Conservation (phyloP, 1,140 invertebrate genomes). For the Solenopsis invicta region DNA sequence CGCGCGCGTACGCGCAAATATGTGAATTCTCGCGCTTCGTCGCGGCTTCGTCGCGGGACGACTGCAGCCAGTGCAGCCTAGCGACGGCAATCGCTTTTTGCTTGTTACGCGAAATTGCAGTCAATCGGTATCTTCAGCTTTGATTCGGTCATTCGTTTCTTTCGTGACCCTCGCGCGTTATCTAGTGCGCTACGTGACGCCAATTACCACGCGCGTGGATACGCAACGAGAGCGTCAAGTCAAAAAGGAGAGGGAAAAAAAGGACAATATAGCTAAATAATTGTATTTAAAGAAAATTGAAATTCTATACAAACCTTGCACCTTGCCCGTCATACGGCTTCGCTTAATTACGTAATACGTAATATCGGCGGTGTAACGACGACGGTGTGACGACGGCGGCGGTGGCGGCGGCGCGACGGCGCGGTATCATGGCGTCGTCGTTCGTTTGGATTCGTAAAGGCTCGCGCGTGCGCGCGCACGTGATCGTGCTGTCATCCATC, state of each 20-base stretch:
- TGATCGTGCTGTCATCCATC: conserved; percentile 17
- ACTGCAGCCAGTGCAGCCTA: no score
- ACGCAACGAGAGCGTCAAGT: conserved; percentile 14
- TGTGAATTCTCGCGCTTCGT: not conserved
- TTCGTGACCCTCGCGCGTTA: not conserved
- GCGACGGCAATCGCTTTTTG: conserved; percentile 8
- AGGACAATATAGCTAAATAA: not conserved
- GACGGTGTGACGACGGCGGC: not conserved
- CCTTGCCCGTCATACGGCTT: not conserved
- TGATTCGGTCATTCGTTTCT: not conserved
- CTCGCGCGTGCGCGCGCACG: conserved; percentile 6
- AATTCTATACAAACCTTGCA: not conserved
- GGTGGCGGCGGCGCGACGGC: not conserved
- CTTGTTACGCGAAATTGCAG: conserved; percentile 28
- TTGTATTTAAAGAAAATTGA: not conserved
- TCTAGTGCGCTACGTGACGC: conserved; percentile 47
- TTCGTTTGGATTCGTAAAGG: conserved; percentile 13
- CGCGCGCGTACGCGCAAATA: not conserved
- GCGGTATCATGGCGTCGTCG: not conserved
- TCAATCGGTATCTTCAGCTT: not conserved
- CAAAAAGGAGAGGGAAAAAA: not conserved
- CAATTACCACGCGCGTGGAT: not conserved
- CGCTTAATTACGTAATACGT: conserved; percentile 36
- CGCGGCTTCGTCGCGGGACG: not conserved
- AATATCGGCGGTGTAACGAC: not conserved